phyloP scores from a whole-genome alignment of 2,888 invertebrate genomes.

The Kuschelorhynchus macadamiae region DNA sequence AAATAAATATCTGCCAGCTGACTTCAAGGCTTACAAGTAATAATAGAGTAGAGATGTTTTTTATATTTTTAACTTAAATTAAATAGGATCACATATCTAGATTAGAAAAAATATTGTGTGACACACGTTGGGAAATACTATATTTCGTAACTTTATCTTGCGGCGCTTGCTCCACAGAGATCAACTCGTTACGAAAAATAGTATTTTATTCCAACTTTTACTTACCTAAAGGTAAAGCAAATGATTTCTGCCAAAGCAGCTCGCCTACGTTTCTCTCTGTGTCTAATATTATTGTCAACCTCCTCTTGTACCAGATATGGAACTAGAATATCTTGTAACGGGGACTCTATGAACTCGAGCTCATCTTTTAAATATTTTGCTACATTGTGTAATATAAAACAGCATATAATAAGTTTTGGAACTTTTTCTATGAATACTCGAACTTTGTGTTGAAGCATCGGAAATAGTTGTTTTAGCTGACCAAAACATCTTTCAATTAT shows the following conservation, averaged over 20 bases:
- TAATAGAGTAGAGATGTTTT: too few relatives aligned
- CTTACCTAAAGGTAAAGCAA: constrained; percentile 1
- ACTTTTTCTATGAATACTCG: constrained; percentile 7
- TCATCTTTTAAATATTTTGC: constrained; percentile 43
- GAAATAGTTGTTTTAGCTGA: constrained; percentile 13
- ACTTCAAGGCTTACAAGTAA: too few relatives aligned
- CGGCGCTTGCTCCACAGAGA: too few relatives aligned
- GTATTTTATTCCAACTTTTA: not conserved
- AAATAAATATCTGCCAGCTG: too few relatives aligned
- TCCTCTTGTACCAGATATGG: not conserved
- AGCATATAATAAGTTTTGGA: constrained; percentile 23
- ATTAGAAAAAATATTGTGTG: too few relatives aligned
- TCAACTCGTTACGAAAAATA: too few relatives aligned
- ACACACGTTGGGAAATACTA: too few relatives aligned
- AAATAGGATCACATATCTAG: too few relatives aligned
- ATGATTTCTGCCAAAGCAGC: too few relatives aligned
- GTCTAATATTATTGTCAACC: constrained; percentile 2
- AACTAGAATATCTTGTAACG: constrained; percentile 1
- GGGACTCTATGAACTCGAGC: constrained; percentile 10
- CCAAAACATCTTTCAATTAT: constrained; percentile 16
- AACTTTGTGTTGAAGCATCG: constrained; percentile 2
- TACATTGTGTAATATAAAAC: constrained; percentile 36
- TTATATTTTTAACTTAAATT: too few relatives aligned
- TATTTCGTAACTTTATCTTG: too few relatives aligned
- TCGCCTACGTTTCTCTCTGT: not conserved